These are phyloP conservation scores for Amphipyra tragopoginis DNA, from an alignment of 2,888 invertebrate species.

Conservation along the genomic window DNA sequence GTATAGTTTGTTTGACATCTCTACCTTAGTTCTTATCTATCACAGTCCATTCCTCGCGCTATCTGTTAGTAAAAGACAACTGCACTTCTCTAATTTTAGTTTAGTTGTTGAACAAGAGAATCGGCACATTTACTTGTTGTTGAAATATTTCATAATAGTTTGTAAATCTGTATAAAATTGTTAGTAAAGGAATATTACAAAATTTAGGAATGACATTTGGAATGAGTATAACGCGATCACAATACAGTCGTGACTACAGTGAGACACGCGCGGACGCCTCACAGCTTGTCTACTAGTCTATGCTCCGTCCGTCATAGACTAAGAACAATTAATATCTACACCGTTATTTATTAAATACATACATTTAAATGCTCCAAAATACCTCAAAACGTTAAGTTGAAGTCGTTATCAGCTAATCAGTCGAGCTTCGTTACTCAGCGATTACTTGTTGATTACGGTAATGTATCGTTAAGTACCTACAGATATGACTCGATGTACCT, in stretches of 20 bases:
- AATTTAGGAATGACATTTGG: slow-evolving; percentile 71
- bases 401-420: slow-evolving; percentile 67
- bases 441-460: slow-evolving; percentile 23
- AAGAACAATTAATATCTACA: slow-evolving; percentile 43
- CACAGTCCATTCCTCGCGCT: too few species aligned
- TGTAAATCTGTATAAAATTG: slow-evolving; percentile 61
- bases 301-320: slow-evolving; percentile 51
- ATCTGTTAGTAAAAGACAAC: too few species aligned
- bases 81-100: too few species aligned
- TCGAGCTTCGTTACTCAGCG: slow-evolving; percentile 52
- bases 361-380: slow-evolving; percentile 62
- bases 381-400: slow-evolving; percentile 42
- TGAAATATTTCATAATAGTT: slow-evolving; percentile 30
- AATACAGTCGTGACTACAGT: slow-evolving; percentile 19
- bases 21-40: too few species aligned
- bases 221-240: slow-evolving; percentile 64
- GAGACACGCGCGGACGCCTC: slow-evolving; percentile 5
- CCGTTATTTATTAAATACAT: slow-evolving; percentile 43
- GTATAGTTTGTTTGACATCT: too few species aligned
- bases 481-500: slow-evolving; percentile 64
- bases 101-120: too few species aligned
- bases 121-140: slow-evolving; percentile 26
- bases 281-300: slow-evolving; percentile 49
- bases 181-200: slow-evolving; percentile 60
- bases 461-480: slow-evolving; percentile 47